Evolutionary conservation across 1,140 invertebrate species (phyloP).

Genomic region (Whitmania pigra): DNA sequence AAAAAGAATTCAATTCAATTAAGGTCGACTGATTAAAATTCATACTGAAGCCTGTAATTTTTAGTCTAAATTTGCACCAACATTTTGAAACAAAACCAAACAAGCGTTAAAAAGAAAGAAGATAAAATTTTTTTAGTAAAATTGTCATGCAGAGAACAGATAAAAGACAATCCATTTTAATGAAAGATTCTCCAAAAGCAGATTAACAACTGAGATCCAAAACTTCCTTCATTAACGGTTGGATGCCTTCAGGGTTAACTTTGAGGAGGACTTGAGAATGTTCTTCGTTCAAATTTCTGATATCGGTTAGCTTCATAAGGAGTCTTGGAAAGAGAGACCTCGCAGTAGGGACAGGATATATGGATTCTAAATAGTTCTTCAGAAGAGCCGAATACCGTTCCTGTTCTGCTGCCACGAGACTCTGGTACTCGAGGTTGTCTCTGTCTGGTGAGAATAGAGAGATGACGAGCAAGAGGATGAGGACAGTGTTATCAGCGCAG

Average conservation of each 20-base stretch:
- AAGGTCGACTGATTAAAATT: too few relatives aligned
- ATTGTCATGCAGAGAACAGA: too few relatives aligned
- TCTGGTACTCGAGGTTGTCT: conserved; percentile 39
- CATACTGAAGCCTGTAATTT: too few relatives aligned
- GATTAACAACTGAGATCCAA: conserved; percentile 31
- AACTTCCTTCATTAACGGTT: conserved; percentile 43
- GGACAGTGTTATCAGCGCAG: conserved; percentile 44
- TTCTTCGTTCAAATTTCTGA: conserved; percentile 47
- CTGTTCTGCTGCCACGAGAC: conserved; percentile 39
- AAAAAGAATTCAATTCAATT: too few relatives aligned
- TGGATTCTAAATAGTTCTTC: conserved; percentile 44
- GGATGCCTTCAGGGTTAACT: conserved; percentile 41
- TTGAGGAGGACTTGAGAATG: conserved; percentile 46
- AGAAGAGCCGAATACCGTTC: conserved; percentile 45
- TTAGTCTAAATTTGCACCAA: too few relatives aligned
- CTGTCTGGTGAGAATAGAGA: conserved; percentile 47
- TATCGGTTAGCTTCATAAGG: conserved; percentile 46
- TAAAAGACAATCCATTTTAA: too few relatives aligned
- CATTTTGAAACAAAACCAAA: too few relatives aligned
- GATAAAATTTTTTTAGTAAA: too few relatives aligned
- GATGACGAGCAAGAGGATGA: conserved; percentile 45
- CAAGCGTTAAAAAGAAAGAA: too few relatives aligned
- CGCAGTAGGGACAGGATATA: conserved; percentile 39
- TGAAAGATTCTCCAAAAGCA: not conserved
- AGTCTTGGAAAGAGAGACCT: conserved; percentile 45